Base-by-base conservation (phyloP, 2,797 vertebrate genomes). In the Sebastes itinus region DNA sequence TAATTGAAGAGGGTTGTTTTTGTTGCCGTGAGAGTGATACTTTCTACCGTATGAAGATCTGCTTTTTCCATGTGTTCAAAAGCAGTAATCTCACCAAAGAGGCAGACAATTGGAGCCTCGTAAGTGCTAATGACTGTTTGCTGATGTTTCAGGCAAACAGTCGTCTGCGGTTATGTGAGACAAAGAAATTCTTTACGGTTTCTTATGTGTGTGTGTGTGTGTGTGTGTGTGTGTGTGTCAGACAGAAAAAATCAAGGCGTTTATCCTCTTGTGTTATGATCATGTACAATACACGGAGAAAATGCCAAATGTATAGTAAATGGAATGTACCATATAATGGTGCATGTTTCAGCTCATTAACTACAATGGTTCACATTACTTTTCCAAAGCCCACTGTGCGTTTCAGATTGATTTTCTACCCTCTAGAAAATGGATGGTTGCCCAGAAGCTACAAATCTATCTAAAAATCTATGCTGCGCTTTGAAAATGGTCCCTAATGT, bases 81-180 rank as follows among this genome's bases (percentile, higher is more conserved):
- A 83, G 86, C 84, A 88, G 88, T 86, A 85, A 92, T 93, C 91
- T 87, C 76, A 81, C 16, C 73, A 61, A 52, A 81, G 83, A 90
- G 83, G 72, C 88, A 92, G 90, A 92, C 83, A 23, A 72, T 72
- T 9, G 83, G 85, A 89, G 91, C 87, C 88, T 87, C 80, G 11
- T 77, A 77, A 33, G 74, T 70, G 67, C 71, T 92, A 93, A 92
- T 93, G 86, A 93, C 88, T 93, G 88, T 93, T 94, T 92, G 87
- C 84, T 72, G 74, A 83, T 65, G 81, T 88, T 87, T 56, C 6
- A 80, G 77, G 55, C 74, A 87, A 86, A 89, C 88, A 81, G 46
- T 75, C 71, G 9, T 49, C 83, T 87, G 81, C 74, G 64, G 82
- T 82, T 71, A 81, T 56, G 60, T 6, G 30, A 84, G 72, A 84